Conservation (phyloP, 2,113 vertebrate species). For the Carassius carassius region DNA sequence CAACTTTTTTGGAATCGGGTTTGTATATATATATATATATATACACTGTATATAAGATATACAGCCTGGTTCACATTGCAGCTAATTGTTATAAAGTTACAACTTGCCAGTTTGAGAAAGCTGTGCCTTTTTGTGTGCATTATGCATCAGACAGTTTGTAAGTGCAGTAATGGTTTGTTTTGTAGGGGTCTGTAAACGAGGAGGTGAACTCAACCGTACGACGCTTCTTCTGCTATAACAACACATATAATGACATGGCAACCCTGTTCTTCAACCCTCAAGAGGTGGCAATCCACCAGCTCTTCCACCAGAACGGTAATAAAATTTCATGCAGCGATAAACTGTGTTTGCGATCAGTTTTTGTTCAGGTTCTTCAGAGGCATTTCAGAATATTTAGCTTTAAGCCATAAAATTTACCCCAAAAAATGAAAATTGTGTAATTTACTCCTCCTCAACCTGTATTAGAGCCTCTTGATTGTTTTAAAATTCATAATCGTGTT, state of each 20-base stretch:
- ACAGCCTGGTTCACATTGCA: not conserved
- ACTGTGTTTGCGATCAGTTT: not conserved
- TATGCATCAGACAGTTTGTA: not conserved
- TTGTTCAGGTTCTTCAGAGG: not conserved
- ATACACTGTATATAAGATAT: no score
- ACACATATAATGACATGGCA: slow-evolving; percentile 98
- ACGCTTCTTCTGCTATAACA: slow-evolving; percentile 91
- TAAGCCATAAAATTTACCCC: not conserved
- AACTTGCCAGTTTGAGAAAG: not conserved
- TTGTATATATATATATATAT: no score
- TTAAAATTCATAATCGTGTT: not conserved
- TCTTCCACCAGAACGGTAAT: slow-evolving; percentile 95
- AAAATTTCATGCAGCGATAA: not conserved
- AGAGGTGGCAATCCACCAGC: slow-evolving; percentile 92
- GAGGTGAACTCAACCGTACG: slow-evolving; percentile 89
- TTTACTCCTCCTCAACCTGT: not conserved
- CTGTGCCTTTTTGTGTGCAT: not conserved
- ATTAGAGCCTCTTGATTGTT: not conserved
- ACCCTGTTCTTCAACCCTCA: slow-evolving; percentile 96
- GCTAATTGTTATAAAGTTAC: not conserved
- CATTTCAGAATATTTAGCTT: not conserved
- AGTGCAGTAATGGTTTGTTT: slow-evolving; percentile 3
- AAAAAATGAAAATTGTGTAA: not conserved
- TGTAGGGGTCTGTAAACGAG: slow-evolving; percentile 71
- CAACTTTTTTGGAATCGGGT: no score